A percentile compares a stretch with the other conserved stretches of the same genome.
Evolutionary conservation across 2,113 vertebrate species (phyloP).

Genomic region (Phoenicopterus ruber): DNA sequence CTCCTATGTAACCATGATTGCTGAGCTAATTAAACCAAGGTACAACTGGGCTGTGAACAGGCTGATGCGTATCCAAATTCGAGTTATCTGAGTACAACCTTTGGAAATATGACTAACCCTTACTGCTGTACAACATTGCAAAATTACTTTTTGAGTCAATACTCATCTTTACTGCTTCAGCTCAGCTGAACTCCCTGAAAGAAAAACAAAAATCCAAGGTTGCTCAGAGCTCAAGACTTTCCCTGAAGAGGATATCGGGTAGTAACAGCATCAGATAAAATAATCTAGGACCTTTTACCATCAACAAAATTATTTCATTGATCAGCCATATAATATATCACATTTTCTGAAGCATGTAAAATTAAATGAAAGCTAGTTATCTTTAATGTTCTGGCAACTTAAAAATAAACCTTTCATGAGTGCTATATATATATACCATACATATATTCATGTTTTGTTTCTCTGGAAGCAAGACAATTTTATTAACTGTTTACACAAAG

Average conservation of each 20-base stretch:
- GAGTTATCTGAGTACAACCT: not conserved
- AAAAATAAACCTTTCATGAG: slow-evolving; percentile 14
- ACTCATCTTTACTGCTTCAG: not conserved
- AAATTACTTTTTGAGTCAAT: slow-evolving; percentile 12
- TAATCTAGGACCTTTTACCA: not conserved
- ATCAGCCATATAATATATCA: not conserved
- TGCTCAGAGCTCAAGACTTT: not conserved
- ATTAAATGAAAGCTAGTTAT: not conserved
- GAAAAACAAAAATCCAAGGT: not conserved
- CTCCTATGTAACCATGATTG: not conserved
- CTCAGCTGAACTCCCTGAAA: not conserved
- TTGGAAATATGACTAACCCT: not conserved
- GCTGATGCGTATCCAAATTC: not conserved
- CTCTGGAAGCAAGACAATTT: not conserved
- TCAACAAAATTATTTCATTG: not conserved
- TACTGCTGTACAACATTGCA: not conserved
- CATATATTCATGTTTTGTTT: not conserved
- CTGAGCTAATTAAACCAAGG: not conserved
- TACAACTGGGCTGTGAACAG: not conserved
- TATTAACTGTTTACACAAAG: not conserved
- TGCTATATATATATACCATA: not conserved
- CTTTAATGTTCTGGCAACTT: not conserved
- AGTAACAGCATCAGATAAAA: not conserved
- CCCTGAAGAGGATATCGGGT: not conserved
- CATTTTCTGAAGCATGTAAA: not conserved